Conservation (phyloP, 2,797 vertebrate species). For the Cacajao melanocephalus region DNA sequence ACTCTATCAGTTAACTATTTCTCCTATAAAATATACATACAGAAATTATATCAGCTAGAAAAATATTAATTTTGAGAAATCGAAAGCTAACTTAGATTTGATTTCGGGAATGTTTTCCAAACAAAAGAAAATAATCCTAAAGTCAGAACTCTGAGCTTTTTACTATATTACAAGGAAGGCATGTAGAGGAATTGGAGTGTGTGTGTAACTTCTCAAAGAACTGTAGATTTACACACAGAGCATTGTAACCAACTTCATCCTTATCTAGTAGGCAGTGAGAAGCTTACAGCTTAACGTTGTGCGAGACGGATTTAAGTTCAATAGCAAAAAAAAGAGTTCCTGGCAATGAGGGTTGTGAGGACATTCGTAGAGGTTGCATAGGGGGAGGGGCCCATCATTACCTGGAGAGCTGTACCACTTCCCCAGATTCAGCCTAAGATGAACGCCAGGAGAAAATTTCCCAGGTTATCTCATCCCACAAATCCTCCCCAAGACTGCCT, state of each 20-base stretch:
- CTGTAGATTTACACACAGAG: not conserved
- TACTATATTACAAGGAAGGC: not conserved
- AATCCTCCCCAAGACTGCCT: not conserved
- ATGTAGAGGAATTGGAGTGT: not conserved
- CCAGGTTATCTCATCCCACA: not conserved
- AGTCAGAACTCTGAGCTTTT: not conserved
- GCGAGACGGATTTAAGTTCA: not conserved
- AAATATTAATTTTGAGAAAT: constrained; percentile 29
- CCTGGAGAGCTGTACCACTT: not conserved
- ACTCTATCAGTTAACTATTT: not conserved
- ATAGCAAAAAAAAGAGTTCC: not conserved
- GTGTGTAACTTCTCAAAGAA: not conserved
- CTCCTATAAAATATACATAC: not conserved
- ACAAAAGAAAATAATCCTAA: not conserved
- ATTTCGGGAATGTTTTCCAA: not conserved
- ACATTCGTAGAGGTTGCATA: not conserved
- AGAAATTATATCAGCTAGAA: not conserved
- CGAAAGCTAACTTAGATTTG: not conserved
- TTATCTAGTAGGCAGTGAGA: not conserved
- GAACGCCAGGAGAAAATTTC: not conserved
- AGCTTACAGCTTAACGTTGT: not conserved
- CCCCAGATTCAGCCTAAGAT: not conserved
- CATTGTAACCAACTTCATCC: constrained; percentile 5
- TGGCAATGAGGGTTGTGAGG: not conserved
- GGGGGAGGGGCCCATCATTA: fast-evolving